Conservation (phyloP, 2,113 vertebrate genomes). For the Boleophthalmus pectinirostris region DNA sequence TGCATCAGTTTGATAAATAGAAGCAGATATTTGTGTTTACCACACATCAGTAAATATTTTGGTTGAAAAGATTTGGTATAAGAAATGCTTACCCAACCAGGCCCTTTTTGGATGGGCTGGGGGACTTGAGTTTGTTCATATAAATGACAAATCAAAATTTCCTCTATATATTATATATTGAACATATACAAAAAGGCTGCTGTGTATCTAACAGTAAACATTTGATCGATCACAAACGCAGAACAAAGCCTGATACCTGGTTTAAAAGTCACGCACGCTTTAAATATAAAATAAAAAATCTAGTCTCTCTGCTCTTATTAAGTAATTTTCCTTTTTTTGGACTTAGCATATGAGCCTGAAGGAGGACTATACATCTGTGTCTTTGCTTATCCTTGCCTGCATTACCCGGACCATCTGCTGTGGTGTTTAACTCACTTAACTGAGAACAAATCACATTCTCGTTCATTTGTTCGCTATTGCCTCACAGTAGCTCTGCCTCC, state of each 20-base stretch:
- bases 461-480: constrained; percentile 24
- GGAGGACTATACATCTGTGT: neutral
- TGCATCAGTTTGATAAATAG: constrained; percentile 2
- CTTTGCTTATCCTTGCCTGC: neutral
- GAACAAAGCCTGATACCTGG: too few relatives aligned
- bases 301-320: neutral
- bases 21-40: neutral
- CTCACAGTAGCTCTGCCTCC: constrained; percentile 8
- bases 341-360: neutral
- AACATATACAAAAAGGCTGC: too few relatives aligned
- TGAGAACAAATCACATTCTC: constrained; percentile 25
- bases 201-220: too few relatives aligned
- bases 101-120: neutral
- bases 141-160: neutral
- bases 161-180: too few relatives aligned
- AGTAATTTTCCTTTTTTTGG: neutral
- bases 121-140: too few relatives aligned
- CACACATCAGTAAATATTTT: neutral
- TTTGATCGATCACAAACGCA: too few relatives aligned
- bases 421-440: constrained; percentile 24
- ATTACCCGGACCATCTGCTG: constrained; percentile 21
- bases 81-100: neutral
- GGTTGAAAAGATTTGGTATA: neutral
- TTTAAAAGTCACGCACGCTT: too few relatives aligned
- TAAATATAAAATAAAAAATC: too few relatives aligned